phyloP scores from a whole-genome alignment of 2,113 vertebrate genomes.

The Cyprinodon variegatus region DNA sequence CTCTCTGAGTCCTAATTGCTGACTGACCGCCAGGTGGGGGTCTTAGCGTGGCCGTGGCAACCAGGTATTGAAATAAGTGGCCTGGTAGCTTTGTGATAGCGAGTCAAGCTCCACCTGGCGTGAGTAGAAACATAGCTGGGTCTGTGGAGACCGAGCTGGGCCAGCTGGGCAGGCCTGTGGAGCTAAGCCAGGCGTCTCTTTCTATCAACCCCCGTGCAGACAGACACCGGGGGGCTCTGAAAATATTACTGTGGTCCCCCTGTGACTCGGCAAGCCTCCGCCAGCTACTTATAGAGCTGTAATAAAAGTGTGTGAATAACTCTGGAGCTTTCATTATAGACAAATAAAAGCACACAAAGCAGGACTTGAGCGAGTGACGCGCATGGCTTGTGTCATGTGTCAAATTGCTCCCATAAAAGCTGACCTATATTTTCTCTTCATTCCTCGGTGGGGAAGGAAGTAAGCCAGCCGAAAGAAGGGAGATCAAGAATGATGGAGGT shows the following conservation, averaged over 20 bases:
- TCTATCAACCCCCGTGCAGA: conserved; percentile 67
- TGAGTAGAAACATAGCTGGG: conserved; percentile 50
- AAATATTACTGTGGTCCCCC: conserved; percentile 48
- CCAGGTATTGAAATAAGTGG: conserved; percentile 26
- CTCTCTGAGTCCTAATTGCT: conserved; percentile 19
- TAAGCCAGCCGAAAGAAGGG: conserved; percentile 26
- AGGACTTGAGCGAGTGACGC: conserved; percentile 55
- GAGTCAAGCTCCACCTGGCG: conserved; percentile 49
- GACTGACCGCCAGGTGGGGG: conserved; percentile 23
- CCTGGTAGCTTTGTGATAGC: conserved; percentile 39
- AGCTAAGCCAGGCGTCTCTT: conserved; percentile 69
- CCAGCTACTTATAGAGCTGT: conserved; percentile 61
- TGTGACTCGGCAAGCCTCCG: conserved; percentile 64
- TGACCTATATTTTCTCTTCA: conserved; percentile 72
- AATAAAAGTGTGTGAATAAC: conserved; percentile 69
- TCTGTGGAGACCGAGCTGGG: conserved; percentile 32
- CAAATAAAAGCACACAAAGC: conserved; percentile 66
- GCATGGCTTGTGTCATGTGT: conserved; percentile 69
- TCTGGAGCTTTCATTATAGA: conserved; percentile 54
- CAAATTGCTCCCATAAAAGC: conserved; percentile 74
- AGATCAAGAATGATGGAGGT: conserved; percentile 28
- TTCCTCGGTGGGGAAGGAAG: conserved; percentile 36
- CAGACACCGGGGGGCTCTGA: conserved; percentile 59
- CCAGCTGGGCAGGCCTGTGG: conserved; percentile 58
- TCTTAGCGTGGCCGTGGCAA: conserved; percentile 22